Percentiles rank a stretch among this genome's conserved stretches.
Conservation (phyloP, 2,113 vertebrate species). For the Colossoma macropomum region DNA sequence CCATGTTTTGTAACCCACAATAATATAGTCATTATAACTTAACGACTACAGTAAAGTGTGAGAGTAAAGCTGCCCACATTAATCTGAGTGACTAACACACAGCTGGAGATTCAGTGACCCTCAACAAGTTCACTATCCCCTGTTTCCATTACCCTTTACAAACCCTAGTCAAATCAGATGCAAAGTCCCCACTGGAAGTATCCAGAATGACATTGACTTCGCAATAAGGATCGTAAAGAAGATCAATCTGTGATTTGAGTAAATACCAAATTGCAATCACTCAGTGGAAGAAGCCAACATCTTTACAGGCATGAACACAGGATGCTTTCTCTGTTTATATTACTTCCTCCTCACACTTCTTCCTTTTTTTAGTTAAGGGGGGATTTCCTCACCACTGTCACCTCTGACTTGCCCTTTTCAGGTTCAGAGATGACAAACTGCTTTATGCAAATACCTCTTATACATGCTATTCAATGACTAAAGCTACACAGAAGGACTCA, state of each 20-base stretch:
- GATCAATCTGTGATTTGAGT: neutral
- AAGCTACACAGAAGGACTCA: too few relatives aligned
- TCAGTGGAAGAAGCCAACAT: neutral
- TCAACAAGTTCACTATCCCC: too few relatives aligned
- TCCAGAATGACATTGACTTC: neutral
- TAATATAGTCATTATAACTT: too few relatives aligned
- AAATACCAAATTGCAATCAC: neutral
- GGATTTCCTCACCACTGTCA: too few relatives aligned
- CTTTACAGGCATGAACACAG: neutral
- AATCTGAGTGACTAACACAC: too few relatives aligned
- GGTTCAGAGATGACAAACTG: neutral
- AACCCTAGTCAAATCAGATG: neutral
- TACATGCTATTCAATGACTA: too few relatives aligned
- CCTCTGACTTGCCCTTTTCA: too few relatives aligned
- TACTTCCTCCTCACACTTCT: neutral
- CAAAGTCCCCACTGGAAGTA: neutral
- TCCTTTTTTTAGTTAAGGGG: neutral
- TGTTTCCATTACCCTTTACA: neutral
- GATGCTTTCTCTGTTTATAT: neutral
- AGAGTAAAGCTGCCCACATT: too few relatives aligned
- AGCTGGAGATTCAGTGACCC: neutral
- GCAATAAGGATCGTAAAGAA: neutral
- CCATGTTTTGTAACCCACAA: too few relatives aligned
- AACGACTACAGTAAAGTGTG: too few relatives aligned
- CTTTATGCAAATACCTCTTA: too few relatives aligned